A percentile compares a stretch with the other conserved stretches of the same genome.
phyloP scores from a whole-genome alignment of 2,888 invertebrate species.

The Drosophila rellima region DNA sequence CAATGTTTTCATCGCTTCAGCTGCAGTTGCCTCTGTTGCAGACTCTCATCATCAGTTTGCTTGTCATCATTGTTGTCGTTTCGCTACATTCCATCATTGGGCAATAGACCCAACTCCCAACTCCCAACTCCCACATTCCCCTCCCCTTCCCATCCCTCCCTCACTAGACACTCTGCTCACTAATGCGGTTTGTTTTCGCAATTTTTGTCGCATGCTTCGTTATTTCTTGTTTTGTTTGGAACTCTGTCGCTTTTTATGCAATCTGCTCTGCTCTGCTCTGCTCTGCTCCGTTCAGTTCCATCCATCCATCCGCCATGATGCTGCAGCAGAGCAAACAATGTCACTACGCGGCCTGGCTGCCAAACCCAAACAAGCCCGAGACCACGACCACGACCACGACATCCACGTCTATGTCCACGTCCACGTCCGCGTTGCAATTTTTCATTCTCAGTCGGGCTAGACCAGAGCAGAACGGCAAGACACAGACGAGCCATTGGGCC shows the following conservation, averaged over 20 bases:
- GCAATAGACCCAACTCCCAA: slow-evolving; percentile 19
- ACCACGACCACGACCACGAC: slow-evolving; percentile 38
- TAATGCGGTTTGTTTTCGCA: slow-evolving; percentile 78
- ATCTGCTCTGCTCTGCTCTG: slow-evolving; percentile 33
- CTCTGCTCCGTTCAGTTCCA: slow-evolving; percentile 21
- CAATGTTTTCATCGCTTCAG: slow-evolving; percentile 64
- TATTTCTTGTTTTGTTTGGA: slow-evolving; percentile 74
- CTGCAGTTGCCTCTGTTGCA: slow-evolving; percentile 25
- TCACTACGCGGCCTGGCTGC: slow-evolving; percentile 73
- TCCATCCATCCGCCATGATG: slow-evolving; percentile 10
- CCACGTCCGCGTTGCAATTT: slow-evolving; percentile 65
- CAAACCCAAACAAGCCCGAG: slow-evolving; percentile 74
- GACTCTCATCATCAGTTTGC: slow-evolving; percentile 60
- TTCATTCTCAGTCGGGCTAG: slow-evolving; percentile 62
- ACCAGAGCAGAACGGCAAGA: slow-evolving; percentile 21
- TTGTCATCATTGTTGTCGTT: slow-evolving; percentile 69
- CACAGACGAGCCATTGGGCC: slow-evolving; percentile 31
- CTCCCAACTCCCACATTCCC: not conserved
- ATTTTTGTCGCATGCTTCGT: slow-evolving; percentile 66
- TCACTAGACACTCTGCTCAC: slow-evolving; percentile 38
- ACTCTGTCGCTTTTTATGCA: slow-evolving; percentile 59
- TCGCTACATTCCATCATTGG: slow-evolving; percentile 50
- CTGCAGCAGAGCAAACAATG: slow-evolving; percentile 68
- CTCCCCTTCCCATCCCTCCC: too few relatives aligned
- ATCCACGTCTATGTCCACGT: slow-evolving; percentile 22